Evolutionary conservation across 2,888 invertebrate genomes (phyloP).

Genomic region (Eristalinus sepulchralis): DNA sequence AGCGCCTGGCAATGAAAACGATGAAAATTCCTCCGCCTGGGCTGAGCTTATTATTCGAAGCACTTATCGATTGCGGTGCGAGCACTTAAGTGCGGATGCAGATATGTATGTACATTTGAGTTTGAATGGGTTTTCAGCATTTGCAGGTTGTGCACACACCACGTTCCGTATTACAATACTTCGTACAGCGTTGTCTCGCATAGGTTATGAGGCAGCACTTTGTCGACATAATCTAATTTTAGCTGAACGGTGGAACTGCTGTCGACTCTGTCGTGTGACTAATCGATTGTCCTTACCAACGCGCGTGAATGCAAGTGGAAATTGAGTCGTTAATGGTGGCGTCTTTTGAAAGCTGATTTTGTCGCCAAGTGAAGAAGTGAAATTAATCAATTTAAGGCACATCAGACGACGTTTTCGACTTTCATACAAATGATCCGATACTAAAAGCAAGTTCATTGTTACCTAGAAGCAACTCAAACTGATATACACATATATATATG

Average conservation of each 20-base stretch:
- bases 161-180: conserved; percentile 15
- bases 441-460: too few species aligned
- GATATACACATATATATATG: too few species aligned
- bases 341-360: not conserved
- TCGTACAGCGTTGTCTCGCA: conserved; percentile 17
- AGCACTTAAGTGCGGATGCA: not conserved
- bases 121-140: conserved; percentile 16
- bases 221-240: conserved; percentile 21
- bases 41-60: conserved; percentile 21
- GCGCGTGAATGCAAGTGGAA: not conserved
- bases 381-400: not conserved
- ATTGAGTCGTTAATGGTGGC: not conserved
- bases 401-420: not conserved
- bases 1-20: conserved; percentile 53
- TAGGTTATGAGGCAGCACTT: conserved; percentile 1
- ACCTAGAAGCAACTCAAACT: too few species aligned
- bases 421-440: not conserved
- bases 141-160: conserved; percentile 13
- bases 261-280: not conserved
- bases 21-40: conserved; percentile 7
- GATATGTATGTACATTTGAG: conserved; percentile 8
- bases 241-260: not conserved
- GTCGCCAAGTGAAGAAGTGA: not conserved
- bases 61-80: conserved; percentile 9
- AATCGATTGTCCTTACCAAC: not conserved